Evolutionary conservation across 30 jellyfish, hydroid and myxozoan species (phyloP).

Genomic region (Cassiopea andromeda): DNA sequence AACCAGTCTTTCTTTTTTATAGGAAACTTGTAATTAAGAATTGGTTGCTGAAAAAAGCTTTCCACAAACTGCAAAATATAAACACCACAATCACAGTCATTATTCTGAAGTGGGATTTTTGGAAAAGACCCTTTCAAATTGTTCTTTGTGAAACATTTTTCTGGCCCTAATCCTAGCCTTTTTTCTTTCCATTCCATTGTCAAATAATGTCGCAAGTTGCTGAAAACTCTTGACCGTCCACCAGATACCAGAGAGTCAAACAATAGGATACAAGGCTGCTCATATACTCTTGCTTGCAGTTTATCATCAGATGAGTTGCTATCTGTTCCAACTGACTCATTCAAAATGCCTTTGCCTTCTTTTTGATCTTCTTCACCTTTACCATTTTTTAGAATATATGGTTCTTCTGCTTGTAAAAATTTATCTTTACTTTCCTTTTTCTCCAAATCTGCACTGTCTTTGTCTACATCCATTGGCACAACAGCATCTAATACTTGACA

Average conservation of each 20-base stretch:
- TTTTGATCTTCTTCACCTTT: neutral
- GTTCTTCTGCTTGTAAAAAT: neutral
- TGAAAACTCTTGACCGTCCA: slow-evolving; percentile 83
- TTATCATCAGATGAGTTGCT: neutral
- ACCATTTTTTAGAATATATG: neutral
- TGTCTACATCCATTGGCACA: slow-evolving; percentile 17
- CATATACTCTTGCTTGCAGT: neutral
- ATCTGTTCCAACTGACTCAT: neutral
- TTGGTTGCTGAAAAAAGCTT: slow-evolving; percentile 78
- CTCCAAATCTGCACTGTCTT: neutral
- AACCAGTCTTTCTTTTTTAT: slow-evolving; percentile 82
- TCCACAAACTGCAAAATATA: slow-evolving; percentile 92
- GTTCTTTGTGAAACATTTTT: slow-evolving; percentile 67
- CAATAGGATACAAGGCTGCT: slow-evolving; percentile 87
- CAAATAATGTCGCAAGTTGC: slow-evolving; percentile 80
- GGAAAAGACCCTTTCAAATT: slow-evolving; percentile 91
- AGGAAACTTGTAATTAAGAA: slow-evolving; percentile 66
- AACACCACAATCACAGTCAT: slow-evolving; percentile 97
- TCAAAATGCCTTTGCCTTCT: neutral
- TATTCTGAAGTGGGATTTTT: slow-evolving; percentile 87
- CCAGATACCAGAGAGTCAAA: slow-evolving; percentile 92
- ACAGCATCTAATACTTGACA: neutral
- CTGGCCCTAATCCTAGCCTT: slow-evolving; percentile 41
- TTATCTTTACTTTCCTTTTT: neutral
- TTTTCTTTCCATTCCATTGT: slow-evolving; percentile 87